Evolutionary conservation across 2,888 invertebrate genomes (phyloP).

Genomic region (Rhingia rostrata): DNA sequence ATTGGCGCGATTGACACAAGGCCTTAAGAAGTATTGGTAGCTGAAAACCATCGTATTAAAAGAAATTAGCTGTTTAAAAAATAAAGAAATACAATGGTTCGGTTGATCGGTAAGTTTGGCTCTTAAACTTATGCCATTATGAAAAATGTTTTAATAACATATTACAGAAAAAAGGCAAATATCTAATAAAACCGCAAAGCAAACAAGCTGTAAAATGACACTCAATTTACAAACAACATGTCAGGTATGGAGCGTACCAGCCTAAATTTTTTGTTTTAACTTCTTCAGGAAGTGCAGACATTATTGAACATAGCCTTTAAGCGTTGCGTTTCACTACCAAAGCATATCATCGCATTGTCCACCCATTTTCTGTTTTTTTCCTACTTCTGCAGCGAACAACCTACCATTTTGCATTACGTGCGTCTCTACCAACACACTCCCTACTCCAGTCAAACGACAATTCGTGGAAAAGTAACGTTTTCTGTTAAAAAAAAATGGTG

Average conservation of each 20-base stretch:
- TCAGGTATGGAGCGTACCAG: too few relatives aligned
- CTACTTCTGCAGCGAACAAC: neutral
- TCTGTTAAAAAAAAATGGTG: conserved; percentile 63
- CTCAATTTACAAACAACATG: neutral
- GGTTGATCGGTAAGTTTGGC: too few relatives aligned
- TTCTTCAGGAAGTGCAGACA: neutral
- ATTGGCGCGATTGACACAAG: too few relatives aligned
- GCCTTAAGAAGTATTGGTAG: too few relatives aligned
- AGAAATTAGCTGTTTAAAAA: too few relatives aligned
- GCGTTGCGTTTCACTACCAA: neutral
- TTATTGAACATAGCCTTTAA: conserved; percentile 14
- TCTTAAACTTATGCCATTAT: too few relatives aligned
- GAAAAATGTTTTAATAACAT: too few relatives aligned
- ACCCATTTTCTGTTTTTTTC: conserved; percentile 20
- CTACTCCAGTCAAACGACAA: conserved; percentile 46
- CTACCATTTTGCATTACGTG: conserved; percentile 47
- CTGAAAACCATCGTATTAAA: too few relatives aligned
- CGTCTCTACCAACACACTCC: conserved; percentile 50
- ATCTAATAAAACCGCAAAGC: neutral
- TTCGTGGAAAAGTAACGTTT: conserved; percentile 67
- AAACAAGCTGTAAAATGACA: neutral
- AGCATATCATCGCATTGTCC: conserved; percentile 33
- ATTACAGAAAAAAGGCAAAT: too few relatives aligned
- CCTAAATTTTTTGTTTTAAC: too few relatives aligned
- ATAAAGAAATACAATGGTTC: too few relatives aligned